These are phyloP conservation scores for Hypotaenidia philippensis DNA, from an alignment of 2,797 vertebrate species.

Conservation along the genomic window DNA sequence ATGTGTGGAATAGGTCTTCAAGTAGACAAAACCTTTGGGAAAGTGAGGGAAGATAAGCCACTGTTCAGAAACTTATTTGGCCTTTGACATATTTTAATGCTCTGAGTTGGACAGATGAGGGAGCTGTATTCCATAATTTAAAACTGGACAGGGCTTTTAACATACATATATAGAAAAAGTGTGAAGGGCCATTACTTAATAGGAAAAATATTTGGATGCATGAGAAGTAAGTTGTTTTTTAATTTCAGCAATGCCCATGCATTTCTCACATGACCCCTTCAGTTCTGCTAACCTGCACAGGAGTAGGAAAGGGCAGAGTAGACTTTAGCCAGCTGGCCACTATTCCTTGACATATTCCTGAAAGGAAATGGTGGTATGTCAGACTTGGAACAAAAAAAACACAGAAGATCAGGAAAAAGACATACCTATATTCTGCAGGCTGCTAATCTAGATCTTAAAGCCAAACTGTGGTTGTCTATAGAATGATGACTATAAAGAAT, in stretches of 20 bases:
- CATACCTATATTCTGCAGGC: background rate
- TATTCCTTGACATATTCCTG: background rate
- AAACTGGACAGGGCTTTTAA: background rate
- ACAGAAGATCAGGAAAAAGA: background rate
- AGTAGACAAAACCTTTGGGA: background rate
- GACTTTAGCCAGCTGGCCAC: background rate
- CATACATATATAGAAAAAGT: slow-evolving; percentile 5
- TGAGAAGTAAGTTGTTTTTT: background rate
- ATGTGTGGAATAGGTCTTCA: background rate
- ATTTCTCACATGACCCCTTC: background rate
- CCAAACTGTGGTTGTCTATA: background rate
- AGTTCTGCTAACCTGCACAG: background rate
- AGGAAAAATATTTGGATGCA: background rate
- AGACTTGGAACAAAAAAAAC: background rate
- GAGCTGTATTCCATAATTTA: slow-evolving; percentile 53
- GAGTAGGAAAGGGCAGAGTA: background rate
- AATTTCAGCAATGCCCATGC: background rate
- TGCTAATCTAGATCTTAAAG: background rate
- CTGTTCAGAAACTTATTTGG: background rate
- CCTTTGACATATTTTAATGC: slow-evolving; percentile 38
- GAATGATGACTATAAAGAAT: background rate
- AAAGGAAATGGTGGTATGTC: fast-evolving
- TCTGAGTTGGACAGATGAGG: slow-evolving; percentile 52
- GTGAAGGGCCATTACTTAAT: background rate
- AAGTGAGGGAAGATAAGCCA: background rate